Evolutionary conservation across 2,888 invertebrate genomes (phyloP).

Genomic region (Drosophila fulvimacula): DNA sequence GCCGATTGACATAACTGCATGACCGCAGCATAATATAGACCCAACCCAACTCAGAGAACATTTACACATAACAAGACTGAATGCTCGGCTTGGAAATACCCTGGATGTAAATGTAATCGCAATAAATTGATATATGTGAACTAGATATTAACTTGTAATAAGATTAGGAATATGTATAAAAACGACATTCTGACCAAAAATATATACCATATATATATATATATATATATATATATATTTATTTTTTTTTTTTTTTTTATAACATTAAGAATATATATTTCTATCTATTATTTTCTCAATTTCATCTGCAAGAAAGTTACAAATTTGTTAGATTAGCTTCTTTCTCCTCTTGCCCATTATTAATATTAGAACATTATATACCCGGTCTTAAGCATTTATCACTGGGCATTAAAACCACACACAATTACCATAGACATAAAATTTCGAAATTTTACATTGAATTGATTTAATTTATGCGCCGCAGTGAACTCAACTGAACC

Average conservation of each 20-base stretch:
- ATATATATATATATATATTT: too few species aligned
- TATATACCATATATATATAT: neutral
- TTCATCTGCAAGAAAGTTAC: too few species aligned
- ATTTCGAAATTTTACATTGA: conserved; percentile 72
- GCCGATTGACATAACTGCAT: conserved; percentile 22
- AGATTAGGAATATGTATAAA: too few species aligned
- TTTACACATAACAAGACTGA: conserved; percentile 13
- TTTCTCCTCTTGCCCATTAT: neutral
- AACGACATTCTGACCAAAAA: too few species aligned
- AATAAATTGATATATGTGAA: too few species aligned
- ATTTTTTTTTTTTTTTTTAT: too few species aligned
- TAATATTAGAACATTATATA: neutral
- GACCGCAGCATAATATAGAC: conserved; percentile 32
- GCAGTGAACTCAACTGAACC: conserved; percentile 27
- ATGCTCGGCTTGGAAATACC: neutral
- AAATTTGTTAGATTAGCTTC: neutral
- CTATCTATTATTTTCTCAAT: neutral
- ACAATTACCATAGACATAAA: conserved; percentile 63
- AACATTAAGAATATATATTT: neutral
- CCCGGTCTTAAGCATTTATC: neutral
- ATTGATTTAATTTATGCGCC: conserved; percentile 62
- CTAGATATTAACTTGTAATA: neutral
- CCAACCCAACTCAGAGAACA: conserved; percentile 38
- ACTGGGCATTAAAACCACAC: conserved; percentile 31
- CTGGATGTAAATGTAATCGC: neutral